Base-by-base conservation (phyloP, 2,888 invertebrate species). In the Synanthedon andrenaeformis region DNA sequence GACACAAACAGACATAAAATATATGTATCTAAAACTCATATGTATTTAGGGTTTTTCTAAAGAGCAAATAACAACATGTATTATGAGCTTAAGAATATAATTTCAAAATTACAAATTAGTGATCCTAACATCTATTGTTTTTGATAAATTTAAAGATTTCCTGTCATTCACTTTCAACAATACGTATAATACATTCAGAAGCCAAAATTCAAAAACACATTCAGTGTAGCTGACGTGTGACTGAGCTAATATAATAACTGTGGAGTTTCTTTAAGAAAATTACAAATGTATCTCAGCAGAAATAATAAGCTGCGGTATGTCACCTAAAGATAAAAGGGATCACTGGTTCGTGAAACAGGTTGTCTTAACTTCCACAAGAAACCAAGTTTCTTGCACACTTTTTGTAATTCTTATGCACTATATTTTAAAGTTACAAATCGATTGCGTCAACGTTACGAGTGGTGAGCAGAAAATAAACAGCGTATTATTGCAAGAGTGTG, bases 321-420 rank as follows among this genome's bases (percentile, higher is more conserved):
- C 82, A 81, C 82, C 80, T 82, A 75, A 73, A 83, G 83, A 83
- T 83, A 83, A 83, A 83, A 79, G 76, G 78, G 77, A 76, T 79
- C 77, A 73, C 77, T 73, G 71, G 76, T 69, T 76, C 76, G 73
- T 72, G 79, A 78, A 81, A 72, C 82, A 82, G 79, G 77, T 80
- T 82, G 69, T 64, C 71, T 74, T 71, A 72, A 72, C 69, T 69
- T 67, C 55, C 51, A 50, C 48, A 58, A 53, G 54, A 56, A 55
- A n/a, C 12, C 51, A 42, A 12, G 28, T 14, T 49, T 3, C 17
- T 10, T 57, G 54, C 55, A 17, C 52, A 35, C 42, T 54, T 62
- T 56, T 55, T 70, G 64, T 62, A 4, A 0, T 1, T 0, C 0
- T 13, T 19, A 49, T 49, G 13, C 23, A 17, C 13, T 49, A 17